Percentiles rank a stretch among this genome's conserved stretches.
Conservation (phyloP, 2,888 invertebrate species). For the Leucoptera coffeella region DNA sequence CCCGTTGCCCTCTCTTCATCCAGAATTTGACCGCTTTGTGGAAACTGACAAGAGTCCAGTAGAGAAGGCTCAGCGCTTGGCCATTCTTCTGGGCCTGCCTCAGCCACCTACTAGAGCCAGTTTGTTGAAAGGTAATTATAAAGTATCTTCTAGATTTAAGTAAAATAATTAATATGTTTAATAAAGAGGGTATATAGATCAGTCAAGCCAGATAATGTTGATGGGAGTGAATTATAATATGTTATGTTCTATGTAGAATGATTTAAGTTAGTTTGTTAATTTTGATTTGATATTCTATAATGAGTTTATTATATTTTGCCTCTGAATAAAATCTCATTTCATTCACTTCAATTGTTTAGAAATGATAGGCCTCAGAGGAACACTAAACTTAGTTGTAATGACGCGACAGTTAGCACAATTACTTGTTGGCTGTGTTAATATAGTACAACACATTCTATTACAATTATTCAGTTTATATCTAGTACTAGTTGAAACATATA, state of each 20-base stretch:
- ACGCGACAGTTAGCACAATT: not conserved
- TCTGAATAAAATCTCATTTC: slow-evolving; percentile 4
- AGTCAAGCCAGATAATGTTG: too few relatives aligned
- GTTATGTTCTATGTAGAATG: too few relatives aligned
- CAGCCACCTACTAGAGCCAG: slow-evolving; percentile 87
- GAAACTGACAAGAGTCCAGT: slow-evolving; percentile 96
- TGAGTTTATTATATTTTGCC: too few relatives aligned
- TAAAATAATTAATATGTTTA: too few relatives aligned
- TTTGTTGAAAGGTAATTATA: slow-evolving; percentile 78
- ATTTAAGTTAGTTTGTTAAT: too few relatives aligned
- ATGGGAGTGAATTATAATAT: too few relatives aligned
- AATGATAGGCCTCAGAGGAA: slow-evolving; percentile 4
- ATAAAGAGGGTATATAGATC: too few relatives aligned
- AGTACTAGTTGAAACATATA: too few relatives aligned
- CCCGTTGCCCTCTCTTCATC: slow-evolving; percentile 89
- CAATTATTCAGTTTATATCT: too few relatives aligned
- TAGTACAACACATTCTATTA: slow-evolving; percentile 1
- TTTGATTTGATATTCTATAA: too few relatives aligned
- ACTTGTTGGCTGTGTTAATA: not conserved
- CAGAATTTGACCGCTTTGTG: slow-evolving; percentile 94
- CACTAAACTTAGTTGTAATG: not conserved
- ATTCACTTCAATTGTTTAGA: not conserved
- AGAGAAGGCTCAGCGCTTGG: slow-evolving; percentile 90
- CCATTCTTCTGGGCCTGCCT: slow-evolving; percentile 79
- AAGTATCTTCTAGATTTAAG: too few relatives aligned